Base-by-base conservation (phyloP, 2,888 invertebrate genomes). In the Heterodera filipjevi region DNA sequence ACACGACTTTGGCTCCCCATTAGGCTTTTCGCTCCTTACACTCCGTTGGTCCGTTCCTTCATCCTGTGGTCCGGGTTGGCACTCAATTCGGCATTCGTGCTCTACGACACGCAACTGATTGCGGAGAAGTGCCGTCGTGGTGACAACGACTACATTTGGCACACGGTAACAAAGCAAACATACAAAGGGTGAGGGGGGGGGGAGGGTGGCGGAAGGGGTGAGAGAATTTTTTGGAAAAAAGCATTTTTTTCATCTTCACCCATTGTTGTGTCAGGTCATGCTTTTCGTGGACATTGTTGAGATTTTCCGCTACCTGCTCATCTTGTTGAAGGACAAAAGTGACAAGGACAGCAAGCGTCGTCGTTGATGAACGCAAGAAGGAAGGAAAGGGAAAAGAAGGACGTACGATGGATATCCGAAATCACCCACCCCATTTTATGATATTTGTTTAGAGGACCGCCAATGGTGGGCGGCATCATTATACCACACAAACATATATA, bases 91-190 rank as follows among this genome's bases (percentile, higher is more conserved):
- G 95, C 94, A 79, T 98, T 97, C 90, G 93, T 99, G 22, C 92
- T 98, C 82, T 98, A 94, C 89, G 97, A 98, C 90, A 99, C 98
- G n/a, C 97, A 97, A 91, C 91, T 95, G 84, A 96, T 86, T 76
- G 83, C 81, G 64, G 87, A 86, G 78, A 87, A 87, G 77, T 79
- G 81, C 30, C 86, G 86, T 82, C 92, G 92, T 90, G 96, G 97
- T 81, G 95, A 93, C 92, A 94, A 93, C 90, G 97, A 98, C 91
- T 96, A 94, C 90, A 93, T 98, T 84, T 90, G 90, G 91, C 91
- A 89, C 85, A 89, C 86, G 44, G 75, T 75, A 39, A 39, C 12
- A 39, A 8, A n/a, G n/a, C n/a, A n/a, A n/a, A n/a, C n/a, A n/a
- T n/a, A n/a, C n/a, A n/a, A n/a, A n/a, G n/a, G n/a, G n/a, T n/a